phyloP scores from a whole-genome alignment of 2,113 vertebrate species.

The Mixornis gularis region DNA sequence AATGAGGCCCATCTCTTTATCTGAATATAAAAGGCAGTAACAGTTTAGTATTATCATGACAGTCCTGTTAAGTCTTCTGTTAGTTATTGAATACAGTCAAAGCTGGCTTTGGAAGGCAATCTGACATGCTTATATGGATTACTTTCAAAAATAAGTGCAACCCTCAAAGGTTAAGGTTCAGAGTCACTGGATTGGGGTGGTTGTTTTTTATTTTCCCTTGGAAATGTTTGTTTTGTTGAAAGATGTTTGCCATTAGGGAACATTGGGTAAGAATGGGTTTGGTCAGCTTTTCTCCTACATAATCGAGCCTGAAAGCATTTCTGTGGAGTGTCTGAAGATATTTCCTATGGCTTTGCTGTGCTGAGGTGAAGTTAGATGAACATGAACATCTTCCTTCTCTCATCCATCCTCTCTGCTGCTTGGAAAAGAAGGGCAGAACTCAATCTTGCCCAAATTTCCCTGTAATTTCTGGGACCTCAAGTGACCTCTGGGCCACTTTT shows the following conservation, averaged over 20 bases:
- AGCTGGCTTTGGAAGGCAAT: neutral
- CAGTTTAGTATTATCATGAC: neutral
- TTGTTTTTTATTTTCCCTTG: neutral
- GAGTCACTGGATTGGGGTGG: neutral
- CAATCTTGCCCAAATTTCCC: neutral
- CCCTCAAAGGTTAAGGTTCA: neutral
- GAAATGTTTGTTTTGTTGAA: neutral
- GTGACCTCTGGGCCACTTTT: neutral
- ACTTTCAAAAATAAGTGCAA: neutral
- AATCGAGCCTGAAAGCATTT: neutral
- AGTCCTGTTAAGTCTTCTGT: neutral
- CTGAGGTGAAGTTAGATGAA: neutral
- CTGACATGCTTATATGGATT: neutral
- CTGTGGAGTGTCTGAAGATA: neutral
- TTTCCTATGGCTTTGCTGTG: neutral
- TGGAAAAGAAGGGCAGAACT: neutral
- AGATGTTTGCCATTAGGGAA: neutral
- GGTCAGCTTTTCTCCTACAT: neutral
- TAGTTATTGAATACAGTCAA: neutral
- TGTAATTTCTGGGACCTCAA: neutral
- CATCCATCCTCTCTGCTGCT: neutral
- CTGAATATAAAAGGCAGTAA: neutral
- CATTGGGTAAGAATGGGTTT: neutral
- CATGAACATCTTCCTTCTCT: neutral
- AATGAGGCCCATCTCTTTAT: neutral